These are phyloP conservation scores for Pentalonia nigronervosa DNA, from an alignment of 1,140 invertebrate species.

Conservation along the genomic window DNA sequence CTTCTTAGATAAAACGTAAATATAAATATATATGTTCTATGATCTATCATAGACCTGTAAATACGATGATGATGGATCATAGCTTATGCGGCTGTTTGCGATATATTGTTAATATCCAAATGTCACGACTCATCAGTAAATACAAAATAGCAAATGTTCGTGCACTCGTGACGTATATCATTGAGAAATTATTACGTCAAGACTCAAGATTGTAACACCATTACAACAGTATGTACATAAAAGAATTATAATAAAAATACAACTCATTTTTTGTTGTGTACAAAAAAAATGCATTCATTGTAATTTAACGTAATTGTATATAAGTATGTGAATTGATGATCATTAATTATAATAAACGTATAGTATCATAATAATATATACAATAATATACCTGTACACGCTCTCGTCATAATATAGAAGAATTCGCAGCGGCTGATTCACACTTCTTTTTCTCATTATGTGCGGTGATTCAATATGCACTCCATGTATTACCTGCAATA, in stretches of 20 bases:
- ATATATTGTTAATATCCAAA: constrained; percentile 34
- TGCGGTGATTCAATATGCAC: constrained; percentile 82
- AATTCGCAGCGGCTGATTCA: constrained; percentile 86
- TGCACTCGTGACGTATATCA: background rate
- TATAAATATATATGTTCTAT: background rate
- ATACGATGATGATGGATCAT: constrained; percentile 6
- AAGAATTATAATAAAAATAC: constrained; percentile 2
- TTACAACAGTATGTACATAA: background rate
- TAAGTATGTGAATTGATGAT: constrained; percentile 14
- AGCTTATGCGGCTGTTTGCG: background rate
- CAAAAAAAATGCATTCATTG: background rate
- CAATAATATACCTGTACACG: constrained; percentile 78
- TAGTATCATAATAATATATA: background rate
- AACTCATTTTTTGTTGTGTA: background rate
- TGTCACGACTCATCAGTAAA: constrained; percentile 28
- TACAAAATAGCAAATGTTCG: background rate
- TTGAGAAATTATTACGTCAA: constrained; percentile 42
- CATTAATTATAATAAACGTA: constrained; percentile 34
- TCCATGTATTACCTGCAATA: constrained; percentile 78
- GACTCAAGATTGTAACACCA: background rate
- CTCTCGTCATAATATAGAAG: constrained; percentile 89
- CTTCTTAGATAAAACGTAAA: background rate
- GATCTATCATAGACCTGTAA: background rate
- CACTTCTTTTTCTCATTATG: constrained; percentile 81
- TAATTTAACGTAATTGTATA: background rate